Percentiles rank a stretch among this genome's conserved stretches.
Conservation (phyloP, 2,888 invertebrate genomes). For the Coelinius sp. region DNA sequence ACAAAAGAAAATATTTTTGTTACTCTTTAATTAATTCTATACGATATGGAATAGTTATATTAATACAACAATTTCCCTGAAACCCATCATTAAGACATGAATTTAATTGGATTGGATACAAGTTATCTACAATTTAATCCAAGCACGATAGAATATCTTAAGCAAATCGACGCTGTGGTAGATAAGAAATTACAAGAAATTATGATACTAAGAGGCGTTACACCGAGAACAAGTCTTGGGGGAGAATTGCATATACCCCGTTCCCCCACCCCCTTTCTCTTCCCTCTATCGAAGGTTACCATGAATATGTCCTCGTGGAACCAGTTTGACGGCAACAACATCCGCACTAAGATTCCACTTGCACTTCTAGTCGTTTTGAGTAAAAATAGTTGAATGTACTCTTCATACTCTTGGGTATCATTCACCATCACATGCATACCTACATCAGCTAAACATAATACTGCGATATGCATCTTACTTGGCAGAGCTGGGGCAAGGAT, state of each 20-base stretch:
- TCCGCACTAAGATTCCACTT: slow-evolving; percentile 43
- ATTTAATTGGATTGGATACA: slow-evolving; percentile 1
- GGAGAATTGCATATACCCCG: neutral
- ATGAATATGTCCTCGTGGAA: slow-evolving; percentile 47
- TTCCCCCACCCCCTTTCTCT: neutral
- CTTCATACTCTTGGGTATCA: slow-evolving; percentile 14
- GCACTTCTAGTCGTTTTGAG: slow-evolving; percentile 19
- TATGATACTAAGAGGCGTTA: slow-evolving; percentile 21
- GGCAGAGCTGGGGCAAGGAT: neutral
- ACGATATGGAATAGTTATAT: too few relatives aligned
- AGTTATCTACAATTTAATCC: slow-evolving; percentile 10
- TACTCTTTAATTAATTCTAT: neutral
- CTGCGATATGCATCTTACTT: slow-evolving; percentile 16
- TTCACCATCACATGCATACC: neutral
- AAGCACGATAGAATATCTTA: slow-evolving; percentile 1
- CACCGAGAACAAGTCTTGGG: neutral
- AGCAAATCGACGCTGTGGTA: neutral
- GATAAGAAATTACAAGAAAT: slow-evolving; percentile 23
- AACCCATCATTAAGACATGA: slow-evolving; percentile 15
- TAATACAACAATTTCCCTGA: neutral
- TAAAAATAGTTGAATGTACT: slow-evolving; percentile 37
- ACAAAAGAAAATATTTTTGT: neutral
- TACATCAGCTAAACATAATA: neutral
- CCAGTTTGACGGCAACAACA: slow-evolving; percentile 64
- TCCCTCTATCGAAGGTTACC: slow-evolving; percentile 36